phyloP scores from a whole-genome alignment of 2,113 vertebrate genomes.

The Rostratula benghalensis region DNA sequence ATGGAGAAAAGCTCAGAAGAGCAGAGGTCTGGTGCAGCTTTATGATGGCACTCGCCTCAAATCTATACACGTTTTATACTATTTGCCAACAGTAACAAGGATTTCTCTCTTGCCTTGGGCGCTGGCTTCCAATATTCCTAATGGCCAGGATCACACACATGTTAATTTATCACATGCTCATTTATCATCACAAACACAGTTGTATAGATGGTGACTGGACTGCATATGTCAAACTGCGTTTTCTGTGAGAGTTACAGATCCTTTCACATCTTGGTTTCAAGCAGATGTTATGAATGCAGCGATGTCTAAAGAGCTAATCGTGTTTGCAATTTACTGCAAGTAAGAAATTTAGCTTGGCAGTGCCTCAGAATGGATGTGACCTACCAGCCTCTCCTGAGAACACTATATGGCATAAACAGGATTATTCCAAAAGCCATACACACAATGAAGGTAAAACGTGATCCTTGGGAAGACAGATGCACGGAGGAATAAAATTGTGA shows the following conservation, averaged over 20 bases:
- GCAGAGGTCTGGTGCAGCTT: background rate
- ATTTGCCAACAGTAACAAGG: background rate
- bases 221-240: fast-evolving
- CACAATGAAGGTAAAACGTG: background rate
- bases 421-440: background rate
- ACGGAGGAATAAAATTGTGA: background rate
- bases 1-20: background rate
- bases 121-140: background rate
- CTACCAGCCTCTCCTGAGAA: background rate
- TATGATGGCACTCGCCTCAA: fast-evolving
- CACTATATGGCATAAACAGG: fast-evolving
- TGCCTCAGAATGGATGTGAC: background rate
- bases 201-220: background rate
- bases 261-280: background rate
- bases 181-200: background rate
- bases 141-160: background rate
- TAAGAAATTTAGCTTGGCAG: background rate
- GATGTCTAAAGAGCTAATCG: background rate
- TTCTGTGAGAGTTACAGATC: background rate
- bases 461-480: background rate
- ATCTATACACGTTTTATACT: background rate
- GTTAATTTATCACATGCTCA: background rate
- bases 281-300: fast-evolving
- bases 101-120: background rate
- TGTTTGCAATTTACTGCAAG: background rate